Conservation (phyloP, 2,888 invertebrate species). For the Vanessa cardui region DNA sequence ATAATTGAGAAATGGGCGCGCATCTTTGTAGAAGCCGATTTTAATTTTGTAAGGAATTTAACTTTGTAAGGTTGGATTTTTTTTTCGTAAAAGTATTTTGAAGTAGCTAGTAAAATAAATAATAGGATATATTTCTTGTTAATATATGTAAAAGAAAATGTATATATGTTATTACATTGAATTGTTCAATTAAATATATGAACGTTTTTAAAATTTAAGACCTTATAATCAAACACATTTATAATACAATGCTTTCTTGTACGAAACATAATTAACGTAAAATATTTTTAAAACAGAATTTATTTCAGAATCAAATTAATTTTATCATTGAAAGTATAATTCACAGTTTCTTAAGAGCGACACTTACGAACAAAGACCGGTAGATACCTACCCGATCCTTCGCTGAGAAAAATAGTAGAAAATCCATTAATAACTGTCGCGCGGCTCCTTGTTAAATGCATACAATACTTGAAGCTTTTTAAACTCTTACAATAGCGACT, state of each 20-base stretch:
- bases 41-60: conserved; percentile 8
- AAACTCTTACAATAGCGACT: conserved; percentile 80
- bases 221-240: background rate
- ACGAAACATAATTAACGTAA: background rate
- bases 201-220: no score
- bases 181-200: no score
- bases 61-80: background rate
- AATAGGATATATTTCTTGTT: no score
- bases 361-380: conserved; percentile 65
- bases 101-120: background rate
- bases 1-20: conserved; percentile 52
- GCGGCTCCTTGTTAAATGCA: conserved; percentile 81
- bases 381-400: conserved; percentile 75
- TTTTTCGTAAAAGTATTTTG: background rate
- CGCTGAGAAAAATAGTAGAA: conserved; percentile 80
- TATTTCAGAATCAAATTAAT: conserved; percentile 22
- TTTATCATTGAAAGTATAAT: conserved; percentile 34
- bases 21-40: conserved; percentile 36
- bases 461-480: conserved; percentile 82
- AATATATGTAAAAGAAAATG: no score
- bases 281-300: background rate
- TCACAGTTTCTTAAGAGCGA: conserved; percentile 43
- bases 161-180: no score
- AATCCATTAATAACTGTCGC: conserved; percentile 81
- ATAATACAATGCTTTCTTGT: background rate